A percentile compares a stretch with the other conserved stretches of the same genome.
phyloP scores from a whole-genome alignment of 1,140 invertebrate species.

The Liolophura sinensis region DNA sequence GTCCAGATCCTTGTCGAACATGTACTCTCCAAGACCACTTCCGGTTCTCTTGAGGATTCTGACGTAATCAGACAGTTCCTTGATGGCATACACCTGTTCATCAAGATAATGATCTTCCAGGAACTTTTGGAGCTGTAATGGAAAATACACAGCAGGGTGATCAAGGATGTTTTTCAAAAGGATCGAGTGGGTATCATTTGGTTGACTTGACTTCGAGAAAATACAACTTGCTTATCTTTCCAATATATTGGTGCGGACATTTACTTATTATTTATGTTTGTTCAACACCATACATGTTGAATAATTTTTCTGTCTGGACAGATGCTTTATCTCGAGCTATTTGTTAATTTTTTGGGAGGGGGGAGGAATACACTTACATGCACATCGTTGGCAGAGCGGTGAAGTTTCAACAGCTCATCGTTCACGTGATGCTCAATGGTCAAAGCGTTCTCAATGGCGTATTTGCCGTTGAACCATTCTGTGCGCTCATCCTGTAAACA shows the following conservation, averaged over 20 bases:
- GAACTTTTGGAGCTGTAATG: slow-evolving; percentile 79
- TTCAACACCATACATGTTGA: too few species aligned
- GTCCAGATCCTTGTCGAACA: slow-evolving; percentile 79
- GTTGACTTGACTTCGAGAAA: slow-evolving; percentile 9
- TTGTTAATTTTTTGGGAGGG: too few species aligned
- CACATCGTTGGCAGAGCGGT: too few species aligned
- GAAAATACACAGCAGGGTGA: slow-evolving; percentile 12
- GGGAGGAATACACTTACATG: too few species aligned
- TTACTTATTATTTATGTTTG: too few species aligned
- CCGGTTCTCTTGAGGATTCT: slow-evolving; percentile 74
- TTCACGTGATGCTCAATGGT: slow-evolving; percentile 79
- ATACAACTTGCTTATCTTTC: too few species aligned
- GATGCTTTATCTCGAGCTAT: too few species aligned
- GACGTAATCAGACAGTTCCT: slow-evolving; percentile 79
- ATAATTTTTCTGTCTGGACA: too few species aligned
- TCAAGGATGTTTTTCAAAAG: not conserved
- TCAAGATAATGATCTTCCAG: slow-evolving; percentile 86
- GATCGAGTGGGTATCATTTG: too few species aligned
- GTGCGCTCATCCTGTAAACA: too few species aligned
- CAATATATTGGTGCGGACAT: too few species aligned
- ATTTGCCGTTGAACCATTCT: slow-evolving; percentile 67
- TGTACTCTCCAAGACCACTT: slow-evolving; percentile 75
- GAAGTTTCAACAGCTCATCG: slow-evolving; percentile 71
- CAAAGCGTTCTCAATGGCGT: slow-evolving; percentile 76
- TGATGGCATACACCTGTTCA: slow-evolving; percentile 85